Percentiles rank a stretch among this genome's conserved stretches.
Conservation (phyloP, 2,888 invertebrate species). For the Notocelia uddmanniana region DNA sequence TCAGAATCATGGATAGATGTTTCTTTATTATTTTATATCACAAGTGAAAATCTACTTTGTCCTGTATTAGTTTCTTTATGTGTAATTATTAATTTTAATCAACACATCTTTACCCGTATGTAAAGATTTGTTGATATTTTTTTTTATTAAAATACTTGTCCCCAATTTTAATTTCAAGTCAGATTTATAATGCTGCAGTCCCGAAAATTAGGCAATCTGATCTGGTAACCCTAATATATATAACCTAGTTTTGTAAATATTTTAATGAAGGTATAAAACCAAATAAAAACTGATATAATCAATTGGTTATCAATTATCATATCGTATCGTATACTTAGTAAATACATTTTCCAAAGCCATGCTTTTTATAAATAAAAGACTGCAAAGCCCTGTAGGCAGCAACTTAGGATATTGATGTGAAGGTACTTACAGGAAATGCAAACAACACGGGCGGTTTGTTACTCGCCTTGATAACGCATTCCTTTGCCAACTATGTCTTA, state of each 20-base stretch:
- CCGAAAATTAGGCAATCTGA: too few relatives aligned
- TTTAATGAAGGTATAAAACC: not conserved
- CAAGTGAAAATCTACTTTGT: too few relatives aligned
- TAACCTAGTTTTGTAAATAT: constrained; percentile 5
- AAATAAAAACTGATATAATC: constrained; percentile 21
- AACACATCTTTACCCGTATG: too few relatives aligned
- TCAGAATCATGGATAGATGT: too few relatives aligned
- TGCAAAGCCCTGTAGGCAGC: not conserved
- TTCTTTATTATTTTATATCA: too few relatives aligned
- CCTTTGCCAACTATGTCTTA: constrained; percentile 23
- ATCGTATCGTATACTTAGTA: not conserved
- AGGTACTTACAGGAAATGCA: constrained; percentile 25
- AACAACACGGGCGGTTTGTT: constrained; percentile 24
- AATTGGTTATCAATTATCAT: not conserved
- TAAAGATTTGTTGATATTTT: too few relatives aligned
- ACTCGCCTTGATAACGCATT: constrained; percentile 36
- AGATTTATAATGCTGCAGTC: too few relatives aligned
- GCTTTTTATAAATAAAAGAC: not conserved
- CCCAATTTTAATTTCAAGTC: too few relatives aligned
- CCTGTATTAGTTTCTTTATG: too few relatives aligned
- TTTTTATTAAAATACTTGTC: too few relatives aligned
- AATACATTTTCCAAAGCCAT: not conserved
- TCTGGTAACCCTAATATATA: too few relatives aligned
- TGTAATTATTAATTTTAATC: too few relatives aligned
- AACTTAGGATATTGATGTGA: constrained; percentile 1